Conservation (phyloP, 1,140 invertebrate species). For the Sinonovacula constricta region DNA sequence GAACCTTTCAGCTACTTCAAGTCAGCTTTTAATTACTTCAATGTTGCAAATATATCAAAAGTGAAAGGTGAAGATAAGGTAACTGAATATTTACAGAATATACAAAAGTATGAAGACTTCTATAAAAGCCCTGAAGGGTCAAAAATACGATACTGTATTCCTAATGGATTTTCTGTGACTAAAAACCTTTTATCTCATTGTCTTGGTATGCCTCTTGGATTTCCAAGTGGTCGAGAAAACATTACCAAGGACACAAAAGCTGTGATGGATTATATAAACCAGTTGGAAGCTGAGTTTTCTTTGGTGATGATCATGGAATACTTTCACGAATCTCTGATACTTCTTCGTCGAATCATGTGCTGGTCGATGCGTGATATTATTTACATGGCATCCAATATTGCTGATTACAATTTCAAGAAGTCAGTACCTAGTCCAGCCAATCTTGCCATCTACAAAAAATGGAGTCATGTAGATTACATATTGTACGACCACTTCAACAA, state of each 20-base stretch:
- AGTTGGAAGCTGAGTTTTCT: slow-evolving; percentile 73
- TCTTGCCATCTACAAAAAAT: slow-evolving; percentile 53
- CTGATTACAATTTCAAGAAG: slow-evolving; percentile 45
- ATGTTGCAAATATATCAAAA: slow-evolving; percentile 54
- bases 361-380: slow-evolving; percentile 76
- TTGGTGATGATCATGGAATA: slow-evolving; percentile 81
- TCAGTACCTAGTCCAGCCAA: slow-evolving; percentile 6
- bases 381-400: slow-evolving; percentile 53
- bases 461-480: slow-evolving; percentile 62
- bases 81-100: slow-evolving; percentile 62
- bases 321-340: slow-evolving; percentile 81
- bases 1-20: slow-evolving; percentile 69
- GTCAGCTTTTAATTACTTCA: slow-evolving; percentile 70
- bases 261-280: slow-evolving; percentile 54
- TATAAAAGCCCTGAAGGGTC: slow-evolving; percentile 57
- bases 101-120: slow-evolving; percentile 63
- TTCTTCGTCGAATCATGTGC: slow-evolving; percentile 79
- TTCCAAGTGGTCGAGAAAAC: slow-evolving; percentile 55
- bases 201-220: slow-evolving; percentile 68
- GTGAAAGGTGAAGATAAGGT: slow-evolving; percentile 53
- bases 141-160: slow-evolving; percentile 61
- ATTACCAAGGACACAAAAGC: slow-evolving; percentile 36
- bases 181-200: slow-evolving; percentile 68
- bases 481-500: slow-evolving; percentile 67
- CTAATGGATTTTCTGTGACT: slow-evolving; percentile 67